Conservation (phyloP, 2,797 vertebrate species). For the Paratrypauchen microcephalus region DNA sequence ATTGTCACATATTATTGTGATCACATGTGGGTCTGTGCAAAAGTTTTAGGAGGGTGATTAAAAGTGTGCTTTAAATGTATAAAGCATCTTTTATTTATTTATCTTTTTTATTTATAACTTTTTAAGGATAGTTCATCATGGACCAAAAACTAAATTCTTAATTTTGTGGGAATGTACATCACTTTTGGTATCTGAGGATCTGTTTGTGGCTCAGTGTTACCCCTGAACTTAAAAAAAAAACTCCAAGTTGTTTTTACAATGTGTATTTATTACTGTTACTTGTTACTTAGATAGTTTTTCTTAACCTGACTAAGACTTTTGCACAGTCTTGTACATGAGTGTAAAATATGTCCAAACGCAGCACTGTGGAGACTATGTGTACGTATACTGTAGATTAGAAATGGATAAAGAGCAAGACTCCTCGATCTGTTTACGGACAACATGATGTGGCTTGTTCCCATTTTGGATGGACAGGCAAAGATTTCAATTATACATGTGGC, state of each 20-base stretch:
- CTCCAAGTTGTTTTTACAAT: background rate
- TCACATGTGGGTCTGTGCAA: slow-evolving; percentile 47
- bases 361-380: slow-evolving; percentile 59
- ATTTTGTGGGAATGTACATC: background rate
- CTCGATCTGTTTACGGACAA: slow-evolving; percentile 43
- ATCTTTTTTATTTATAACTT: background rate
- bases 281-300: background rate
- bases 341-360: slow-evolving; percentile 52
- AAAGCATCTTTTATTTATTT: background rate
- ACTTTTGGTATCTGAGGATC: background rate
- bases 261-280: background rate
- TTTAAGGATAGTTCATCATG: background rate
- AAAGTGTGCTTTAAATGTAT: background rate
- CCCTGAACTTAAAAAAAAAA: background rate
- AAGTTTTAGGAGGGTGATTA: background rate
- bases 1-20: slow-evolving; percentile 74
- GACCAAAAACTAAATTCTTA: background rate
- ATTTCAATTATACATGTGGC: slow-evolving; percentile 57
- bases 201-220: background rate
- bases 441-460: slow-evolving; percentile 48
- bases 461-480: slow-evolving; percentile 50
- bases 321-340: slow-evolving; percentile 47
- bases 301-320: slow-evolving; percentile 22
- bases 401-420: slow-evolving; percentile 41
- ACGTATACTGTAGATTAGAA: slow-evolving; percentile 61